Evolutionary conservation across 2,113 vertebrate genomes (phyloP).

Genomic region (Percina caprodes): DNA sequence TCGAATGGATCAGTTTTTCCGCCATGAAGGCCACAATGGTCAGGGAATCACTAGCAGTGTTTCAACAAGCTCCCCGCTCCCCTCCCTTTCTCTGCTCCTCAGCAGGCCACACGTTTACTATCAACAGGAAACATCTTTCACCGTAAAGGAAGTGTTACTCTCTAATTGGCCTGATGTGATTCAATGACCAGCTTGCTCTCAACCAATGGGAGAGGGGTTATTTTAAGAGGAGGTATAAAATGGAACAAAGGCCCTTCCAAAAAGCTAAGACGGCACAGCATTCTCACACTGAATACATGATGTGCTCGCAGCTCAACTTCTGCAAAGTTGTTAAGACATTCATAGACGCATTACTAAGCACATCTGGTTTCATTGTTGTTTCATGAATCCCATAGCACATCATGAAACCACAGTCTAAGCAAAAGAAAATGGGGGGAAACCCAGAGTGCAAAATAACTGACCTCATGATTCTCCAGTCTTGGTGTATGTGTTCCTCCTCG

Average conservation of each 20-base stretch:
- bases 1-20: constrained; percentile 77
- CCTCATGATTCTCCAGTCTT: constrained; percentile 47
- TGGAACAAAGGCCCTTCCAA: constrained; percentile 58
- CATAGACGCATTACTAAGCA: constrained; percentile 77
- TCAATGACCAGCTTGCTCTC: constrained; percentile 81
- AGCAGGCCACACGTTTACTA: constrained; percentile 80
- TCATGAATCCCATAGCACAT: constrained; percentile 76
- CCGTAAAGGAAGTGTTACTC: constrained; percentile 90
- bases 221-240: constrained; percentile 97
- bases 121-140: constrained; percentile 99
- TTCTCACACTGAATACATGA: constrained; percentile 63
- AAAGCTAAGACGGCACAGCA: constrained; percentile 66
- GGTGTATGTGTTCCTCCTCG: constrained; percentile 26
- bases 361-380: constrained; percentile 82
- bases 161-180: constrained; percentile 89
- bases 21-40: constrained; percentile 78
- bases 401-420: constrained; percentile 78
- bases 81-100: constrained; percentile 30
- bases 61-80: constrained; percentile 52
- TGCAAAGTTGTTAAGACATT: constrained; percentile 63
- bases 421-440: constrained; percentile 74
- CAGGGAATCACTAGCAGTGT: constrained; percentile 84
- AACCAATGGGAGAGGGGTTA: constrained; percentile 90
- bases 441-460: constrained; percentile 65
- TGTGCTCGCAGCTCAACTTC: constrained; percentile 63